Conservation (phyloP, 2,888 invertebrate species). For the Latrodectus hesperus region DNA sequence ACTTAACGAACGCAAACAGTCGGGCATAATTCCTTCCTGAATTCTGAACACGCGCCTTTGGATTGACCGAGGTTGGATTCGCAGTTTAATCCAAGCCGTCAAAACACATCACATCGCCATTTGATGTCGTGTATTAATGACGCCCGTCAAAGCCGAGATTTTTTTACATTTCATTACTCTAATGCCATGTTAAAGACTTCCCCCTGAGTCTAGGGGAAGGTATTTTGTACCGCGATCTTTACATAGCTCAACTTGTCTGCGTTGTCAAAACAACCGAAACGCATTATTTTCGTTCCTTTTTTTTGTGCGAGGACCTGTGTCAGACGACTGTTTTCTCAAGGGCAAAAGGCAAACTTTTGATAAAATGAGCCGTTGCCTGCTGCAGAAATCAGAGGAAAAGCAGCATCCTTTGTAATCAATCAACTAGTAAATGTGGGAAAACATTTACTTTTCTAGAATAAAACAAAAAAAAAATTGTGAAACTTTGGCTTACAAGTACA, state of each 20-base stretch:
- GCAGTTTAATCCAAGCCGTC: not conserved
- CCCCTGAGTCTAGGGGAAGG: not conserved
- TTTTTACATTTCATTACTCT: not conserved
- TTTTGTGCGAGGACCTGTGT: not conserved
- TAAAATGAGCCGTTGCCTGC: too few species aligned
- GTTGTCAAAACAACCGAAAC: not conserved
- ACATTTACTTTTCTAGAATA: too few species aligned
- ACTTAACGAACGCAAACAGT: not conserved
- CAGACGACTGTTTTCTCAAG: constrained; percentile 2
- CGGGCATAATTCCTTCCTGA: not conserved
- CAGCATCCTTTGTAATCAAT: too few species aligned
- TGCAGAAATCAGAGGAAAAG: too few species aligned
- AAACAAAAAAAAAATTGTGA: too few species aligned
- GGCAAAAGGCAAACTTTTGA: not conserved
- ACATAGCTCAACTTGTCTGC: constrained; percentile 3
- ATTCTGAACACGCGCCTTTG: not conserved
- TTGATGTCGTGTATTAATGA: not conserved
- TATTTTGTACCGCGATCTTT: not conserved
- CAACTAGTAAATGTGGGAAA: too few species aligned
- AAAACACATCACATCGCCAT: not conserved
- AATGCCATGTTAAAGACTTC: not conserved
- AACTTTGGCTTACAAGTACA: too few species aligned
- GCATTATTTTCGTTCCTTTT: constrained; percentile 2
- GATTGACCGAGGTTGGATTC: not conserved
- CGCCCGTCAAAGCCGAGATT: not conserved